phyloP scores from a whole-genome alignment of 92 coral and sea anemone species.

The Blastomussa wellsi region DNA sequence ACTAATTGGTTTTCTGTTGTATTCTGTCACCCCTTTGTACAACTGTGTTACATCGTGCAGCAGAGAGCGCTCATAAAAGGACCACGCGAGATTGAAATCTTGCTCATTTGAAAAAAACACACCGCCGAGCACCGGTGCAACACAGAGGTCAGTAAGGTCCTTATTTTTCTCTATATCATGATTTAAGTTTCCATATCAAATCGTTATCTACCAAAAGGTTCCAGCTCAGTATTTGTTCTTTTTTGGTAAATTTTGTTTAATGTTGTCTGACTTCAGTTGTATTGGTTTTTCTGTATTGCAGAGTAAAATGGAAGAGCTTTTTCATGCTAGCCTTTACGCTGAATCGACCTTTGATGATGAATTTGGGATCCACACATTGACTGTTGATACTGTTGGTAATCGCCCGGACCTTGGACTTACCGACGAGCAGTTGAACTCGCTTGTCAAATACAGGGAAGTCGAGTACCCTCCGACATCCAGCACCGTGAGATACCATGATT shows the following conservation, averaged over 20 bases:
- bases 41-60: not conserved
- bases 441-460: slow-evolving; percentile 26
- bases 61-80: slow-evolving; percentile 11
- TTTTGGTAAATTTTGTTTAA: not conserved
- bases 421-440: slow-evolving; percentile 19
- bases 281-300: not conserved
- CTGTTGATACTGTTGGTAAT: slow-evolving; percentile 30
- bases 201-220: not conserved
- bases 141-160: not conserved
- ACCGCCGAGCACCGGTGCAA: not conserved
- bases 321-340: slow-evolving; percentile 30
- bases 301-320: slow-evolving; percentile 51
- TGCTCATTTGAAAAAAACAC: slow-evolving; percentile 37
- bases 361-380: slow-evolving; percentile 32
- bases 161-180: not conserved
- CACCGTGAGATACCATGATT: slow-evolving; percentile 15
- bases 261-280: not conserved
- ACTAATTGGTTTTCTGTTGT: slow-evolving; percentile 34
- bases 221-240: not conserved
- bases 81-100: slow-evolving; percentile 38
- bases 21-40: slow-evolving; percentile 24
- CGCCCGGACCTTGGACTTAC: slow-evolving; percentile 12
- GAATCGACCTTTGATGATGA: slow-evolving; percentile 31
- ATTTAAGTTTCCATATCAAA: not conserved
- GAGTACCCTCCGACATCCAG: slow-evolving; percentile 6